A percentile compares a stretch with the other conserved stretches of the same genome.
Conservation (phyloP, 1,140 invertebrate species). For the Lepidurus arcticus region DNA sequence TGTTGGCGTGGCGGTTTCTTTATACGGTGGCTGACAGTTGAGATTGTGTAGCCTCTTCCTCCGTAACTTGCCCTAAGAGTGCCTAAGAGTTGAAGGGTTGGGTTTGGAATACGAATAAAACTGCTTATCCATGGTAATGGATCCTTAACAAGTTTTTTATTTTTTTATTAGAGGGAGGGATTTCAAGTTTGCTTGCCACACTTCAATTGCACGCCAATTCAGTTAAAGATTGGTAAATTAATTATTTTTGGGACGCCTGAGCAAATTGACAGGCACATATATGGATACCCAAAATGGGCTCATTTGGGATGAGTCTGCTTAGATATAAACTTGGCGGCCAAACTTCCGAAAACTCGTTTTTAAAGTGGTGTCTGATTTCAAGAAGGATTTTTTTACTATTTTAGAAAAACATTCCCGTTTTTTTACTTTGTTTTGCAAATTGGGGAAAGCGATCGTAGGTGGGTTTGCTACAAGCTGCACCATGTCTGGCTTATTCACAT, state of each 20-base stretch:
- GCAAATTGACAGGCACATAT: not conserved
- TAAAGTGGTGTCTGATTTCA: not conserved
- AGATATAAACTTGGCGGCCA: not conserved
- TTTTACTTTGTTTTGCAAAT: slow-evolving; percentile 2
- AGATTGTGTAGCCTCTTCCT: not conserved
- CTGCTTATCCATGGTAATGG: not conserved
- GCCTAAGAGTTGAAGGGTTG: not conserved
- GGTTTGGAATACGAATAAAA: not conserved
- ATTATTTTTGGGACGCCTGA: not conserved
- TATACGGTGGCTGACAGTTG: not conserved
- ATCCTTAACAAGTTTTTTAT: not conserved
- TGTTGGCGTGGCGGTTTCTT: not conserved
- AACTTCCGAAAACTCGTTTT: not conserved
- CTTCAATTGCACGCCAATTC: no score
- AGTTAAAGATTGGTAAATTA: not conserved
- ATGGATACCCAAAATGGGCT: not conserved
- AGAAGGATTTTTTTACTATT: not conserved
- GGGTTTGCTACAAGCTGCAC: slow-evolving; percentile 14
- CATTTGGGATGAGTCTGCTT: no score
- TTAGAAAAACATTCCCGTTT: no score
- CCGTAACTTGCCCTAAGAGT: not conserved
- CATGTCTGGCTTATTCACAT: slow-evolving; percentile 10
- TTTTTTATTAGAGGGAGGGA: not conserved
- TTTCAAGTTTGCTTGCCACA: no score
- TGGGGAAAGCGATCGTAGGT: not conserved